Evolutionary conservation across 2,888 invertebrate genomes (phyloP), one percentile per base, ranked within the genome.

Genomic region (Andrena flavipes): DNA sequence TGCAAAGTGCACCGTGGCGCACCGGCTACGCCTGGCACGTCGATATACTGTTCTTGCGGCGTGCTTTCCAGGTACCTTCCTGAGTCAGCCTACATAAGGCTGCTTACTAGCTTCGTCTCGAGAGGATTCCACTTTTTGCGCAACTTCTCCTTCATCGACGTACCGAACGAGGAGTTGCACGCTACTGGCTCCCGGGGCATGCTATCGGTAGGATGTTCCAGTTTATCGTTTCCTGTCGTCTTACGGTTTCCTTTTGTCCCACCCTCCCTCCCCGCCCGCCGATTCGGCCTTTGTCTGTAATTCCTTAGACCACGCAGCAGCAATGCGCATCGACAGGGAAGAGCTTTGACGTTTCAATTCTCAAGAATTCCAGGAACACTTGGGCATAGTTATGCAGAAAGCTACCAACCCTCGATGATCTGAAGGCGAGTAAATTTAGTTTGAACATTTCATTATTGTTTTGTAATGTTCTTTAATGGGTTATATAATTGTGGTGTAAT

Each of bases 51-150:
- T 92, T 92, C 89, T 92, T 91, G 79, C 85, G 51, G 72, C 65
- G 80, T 80, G 76, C 88, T 89, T 92, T 92, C 91, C 91, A 86
- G 88, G 91, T 92, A 92, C 87, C 88, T 85, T 88, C 90, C 89
- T 89, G 87, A 90, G 87, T 92, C 92, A 90, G 90, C 86, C 92
- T 92, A 89, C 92, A 92, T 92, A 92, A 92, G 92, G 92, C 88
- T 87, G 88, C 89, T 90, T 87, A 86, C 89, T 89, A 87, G 84
- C 87, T 84, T 72, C 84, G 87, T 85, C 87, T 83, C 88, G 67
- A 56, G 86, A 86, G 88, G 84, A 89, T 91, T 90, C 91, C 86
- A 90, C 91, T 92, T 92, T 92, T 92, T 91, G 81, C 86, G 63
- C 78, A 73, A 85, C 79, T 90, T 90, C 89, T 82, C 67, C 82